A percentile compares a stretch with the other conserved stretches of the same genome.
Conservation (phyloP, 2,888 invertebrate genomes). For the Leucophora obtusa region DNA sequence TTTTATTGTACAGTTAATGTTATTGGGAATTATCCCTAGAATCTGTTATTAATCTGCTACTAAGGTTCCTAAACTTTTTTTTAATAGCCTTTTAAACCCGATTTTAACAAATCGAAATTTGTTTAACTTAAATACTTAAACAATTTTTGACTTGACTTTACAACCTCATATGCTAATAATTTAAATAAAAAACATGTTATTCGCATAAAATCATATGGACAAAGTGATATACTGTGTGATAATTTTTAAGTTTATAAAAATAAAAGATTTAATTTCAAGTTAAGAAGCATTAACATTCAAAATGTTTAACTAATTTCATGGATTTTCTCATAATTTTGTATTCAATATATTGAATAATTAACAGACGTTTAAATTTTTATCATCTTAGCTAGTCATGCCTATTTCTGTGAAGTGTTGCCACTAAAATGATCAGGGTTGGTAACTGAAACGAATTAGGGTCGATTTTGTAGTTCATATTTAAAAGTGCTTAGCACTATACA, state of each 20-base stretch:
- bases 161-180: conserved; percentile 25
- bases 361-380: conserved; percentile 2
- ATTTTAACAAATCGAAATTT: too few relatives aligned
- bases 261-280: conserved; percentile 35
- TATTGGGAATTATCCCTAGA: too few relatives aligned
- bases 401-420: background rate
- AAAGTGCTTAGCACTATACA: too few relatives aligned
- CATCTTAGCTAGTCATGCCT: background rate
- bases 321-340: conserved; percentile 56
- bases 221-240: conserved; percentile 57
- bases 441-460: too few relatives aligned
- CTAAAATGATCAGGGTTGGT: too few relatives aligned
- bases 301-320: conserved; percentile 11
- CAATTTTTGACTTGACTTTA: background rate
- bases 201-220: conserved; percentile 26
- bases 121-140: background rate
- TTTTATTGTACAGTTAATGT: too few relatives aligned
- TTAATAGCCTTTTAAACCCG: too few relatives aligned
- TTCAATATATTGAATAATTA: conserved; percentile 40
- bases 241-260: conserved; percentile 34
- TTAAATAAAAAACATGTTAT: conserved; percentile 10
- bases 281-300: conserved; percentile 7
- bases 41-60: too few relatives aligned
- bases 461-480: too few relatives aligned
- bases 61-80: too few relatives aligned